Percentiles rank a stretch among this genome's conserved stretches.
Conservation (phyloP, 2,797 vertebrate species). For the Geotrypetes seraphini region DNA sequence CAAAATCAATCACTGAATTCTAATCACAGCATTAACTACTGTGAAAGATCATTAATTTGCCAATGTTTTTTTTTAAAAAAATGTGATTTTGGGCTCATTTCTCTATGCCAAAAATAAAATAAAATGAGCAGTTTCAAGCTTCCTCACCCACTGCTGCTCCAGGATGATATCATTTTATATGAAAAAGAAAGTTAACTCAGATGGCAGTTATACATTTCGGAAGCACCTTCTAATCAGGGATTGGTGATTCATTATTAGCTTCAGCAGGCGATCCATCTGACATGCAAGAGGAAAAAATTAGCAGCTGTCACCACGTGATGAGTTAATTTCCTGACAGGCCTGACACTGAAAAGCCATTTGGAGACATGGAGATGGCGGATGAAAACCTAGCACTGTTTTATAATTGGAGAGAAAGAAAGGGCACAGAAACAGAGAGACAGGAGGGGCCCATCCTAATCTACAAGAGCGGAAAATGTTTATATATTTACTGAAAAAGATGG, state of each 20-base stretch:
- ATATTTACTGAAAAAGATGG: constrained; percentile 15
- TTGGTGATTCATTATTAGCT: constrained; percentile 90
- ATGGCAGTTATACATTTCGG: constrained; percentile 64
- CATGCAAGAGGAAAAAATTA: constrained; percentile 90
- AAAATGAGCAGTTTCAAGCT: background rate
- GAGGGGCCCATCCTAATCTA: constrained; percentile 19
- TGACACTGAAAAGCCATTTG: constrained; percentile 80
- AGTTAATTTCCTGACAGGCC: constrained; percentile 97
- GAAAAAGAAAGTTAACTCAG: constrained; percentile 60
- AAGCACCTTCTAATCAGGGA: constrained; percentile 83
- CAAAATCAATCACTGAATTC: constrained; percentile 22
- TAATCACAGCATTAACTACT: constrained; percentile 36
- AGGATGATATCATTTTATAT: constrained; percentile 62
- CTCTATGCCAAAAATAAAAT: constrained; percentile 25
- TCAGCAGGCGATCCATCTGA: constrained; percentile 84
- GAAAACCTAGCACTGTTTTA: constrained; percentile 76
- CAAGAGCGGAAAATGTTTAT: constrained; percentile 31
- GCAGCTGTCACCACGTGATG: constrained; percentile 91
- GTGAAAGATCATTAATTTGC: constrained; percentile 32
- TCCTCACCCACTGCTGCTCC: constrained; percentile 1
- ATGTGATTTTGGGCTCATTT: constrained; percentile 45
- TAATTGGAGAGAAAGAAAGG: constrained; percentile 80
- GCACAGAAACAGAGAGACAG: constrained; percentile 36
- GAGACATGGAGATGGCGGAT: constrained; percentile 77
- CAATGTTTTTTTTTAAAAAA: constrained; percentile 41